Evolutionary conservation across 2,888 invertebrate species (phyloP), one percentile per base, ranked within the genome.

Genomic region (Apotomis betuletana): DNA sequence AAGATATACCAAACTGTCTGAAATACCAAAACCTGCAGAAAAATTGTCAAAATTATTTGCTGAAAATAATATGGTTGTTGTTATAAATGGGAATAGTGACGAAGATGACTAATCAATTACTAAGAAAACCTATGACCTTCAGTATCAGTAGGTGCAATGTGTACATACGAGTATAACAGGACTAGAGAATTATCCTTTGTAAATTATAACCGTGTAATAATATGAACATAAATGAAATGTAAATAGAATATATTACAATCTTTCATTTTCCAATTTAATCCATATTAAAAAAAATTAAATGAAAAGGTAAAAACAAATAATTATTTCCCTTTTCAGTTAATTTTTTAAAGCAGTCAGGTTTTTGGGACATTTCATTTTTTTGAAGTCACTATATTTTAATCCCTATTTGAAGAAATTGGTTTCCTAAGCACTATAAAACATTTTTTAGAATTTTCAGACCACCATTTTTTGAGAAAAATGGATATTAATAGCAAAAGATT

Each of bases 1-100:
- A 63, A 63, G 63, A 63, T 63, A 63, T 13, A n/a, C n/a, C n/a
- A n/a, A n/a, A n/a, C 36, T 63, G 27, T 36, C 63, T 12, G 63
- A 63, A 63, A 63, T 63, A 63, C 63, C 63, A 63, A 52, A 63
- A 63, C 63, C 61, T 9, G 49, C 61, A 15, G 61, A 52, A 63
- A 63, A 38, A 63, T 63, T 63, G 36, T 8, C 63, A n/a, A 63
- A 36, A 63, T 38, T 52, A 36, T 63, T 63, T 12, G 10, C 63
- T 63, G 9, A 38, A n/a, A 63, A 63, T 63, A 63, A 63, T 63
- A 63, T 63, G 52, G 63, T 63, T 36, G 63, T 63, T 63, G 63
- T 63, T 63, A 63, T 63, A 36, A 52, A 63, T 63, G 63, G 36
- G 38, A 63, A 63, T 38, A 63, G 52, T 63, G 63, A 63, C 63